These are phyloP conservation scores for Balanococcus diminutus DNA, from an alignment of 2,888 invertebrate species.

Conservation along the genomic window DNA sequence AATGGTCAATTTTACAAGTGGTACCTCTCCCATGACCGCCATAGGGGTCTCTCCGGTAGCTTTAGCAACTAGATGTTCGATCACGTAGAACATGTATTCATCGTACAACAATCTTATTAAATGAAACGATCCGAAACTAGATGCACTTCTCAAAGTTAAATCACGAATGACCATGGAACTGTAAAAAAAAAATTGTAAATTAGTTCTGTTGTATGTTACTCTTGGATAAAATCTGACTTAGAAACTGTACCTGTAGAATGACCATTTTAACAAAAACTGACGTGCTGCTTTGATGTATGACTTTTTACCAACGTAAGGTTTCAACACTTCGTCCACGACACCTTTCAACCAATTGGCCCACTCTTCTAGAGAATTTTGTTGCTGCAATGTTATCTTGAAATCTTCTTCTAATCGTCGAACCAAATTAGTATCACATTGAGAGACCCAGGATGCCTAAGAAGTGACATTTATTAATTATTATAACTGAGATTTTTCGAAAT, in stretches of 20 bases:
- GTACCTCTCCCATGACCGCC: slow-evolving; percentile 84
- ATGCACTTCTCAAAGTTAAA: slow-evolving; percentile 92
- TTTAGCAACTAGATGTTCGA: slow-evolving; percentile 94
- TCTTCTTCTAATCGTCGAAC: slow-evolving; percentile 87
- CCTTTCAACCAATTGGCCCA: slow-evolving; percentile 98
- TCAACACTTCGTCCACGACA: slow-evolving; percentile 87
- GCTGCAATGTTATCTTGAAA: slow-evolving; percentile 86
- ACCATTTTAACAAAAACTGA: slow-evolving; percentile 97
- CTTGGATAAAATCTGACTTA: neutral
- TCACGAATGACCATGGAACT: slow-evolving; percentile 98
- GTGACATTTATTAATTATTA: slow-evolving; percentile 22
- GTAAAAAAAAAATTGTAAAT: slow-evolving; percentile 59
- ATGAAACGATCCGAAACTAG: slow-evolving; percentile 99
- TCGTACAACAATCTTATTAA: slow-evolving; percentile 95
- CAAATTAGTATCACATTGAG: slow-evolving; percentile 88
- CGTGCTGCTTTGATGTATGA: slow-evolving; percentile 84
- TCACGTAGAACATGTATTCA: slow-evolving; percentile 98
- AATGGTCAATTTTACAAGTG: neutral
- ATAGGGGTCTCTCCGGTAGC: slow-evolving; percentile 91
- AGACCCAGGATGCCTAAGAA: slow-evolving; percentile 92
- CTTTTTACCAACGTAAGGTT: slow-evolving; percentile 82
- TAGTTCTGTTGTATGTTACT: too few relatives aligned
- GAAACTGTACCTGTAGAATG: slow-evolving; percentile 91
- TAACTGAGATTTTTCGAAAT: neutral
- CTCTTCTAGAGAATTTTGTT: slow-evolving; percentile 91